These are phyloP conservation scores for Baronia brevicornis DNA, from an alignment of 2,888 invertebrate species.

Conservation along the genomic window DNA sequence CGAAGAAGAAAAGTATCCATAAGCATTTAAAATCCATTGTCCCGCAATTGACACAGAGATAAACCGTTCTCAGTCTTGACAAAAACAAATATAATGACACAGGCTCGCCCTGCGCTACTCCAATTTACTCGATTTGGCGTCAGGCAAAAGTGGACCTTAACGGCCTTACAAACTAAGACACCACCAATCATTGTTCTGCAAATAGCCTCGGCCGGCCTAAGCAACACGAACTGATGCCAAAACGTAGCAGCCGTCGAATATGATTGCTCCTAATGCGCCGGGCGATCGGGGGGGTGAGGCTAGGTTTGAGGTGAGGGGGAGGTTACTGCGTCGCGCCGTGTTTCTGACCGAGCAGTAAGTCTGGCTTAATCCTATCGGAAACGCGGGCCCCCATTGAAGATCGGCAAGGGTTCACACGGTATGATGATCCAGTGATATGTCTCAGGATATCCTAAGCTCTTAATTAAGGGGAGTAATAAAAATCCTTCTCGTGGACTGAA, in stretches of 20 bases:
- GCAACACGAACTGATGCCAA: constrained; percentile 71
- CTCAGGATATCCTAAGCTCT: constrained; percentile 21
- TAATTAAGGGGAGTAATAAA: too few species aligned
- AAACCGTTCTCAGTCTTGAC: constrained; percentile 11
- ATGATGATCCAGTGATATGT: constrained; percentile 39
- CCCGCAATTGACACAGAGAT: constrained; percentile 18
- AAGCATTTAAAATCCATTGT: constrained; percentile 18
- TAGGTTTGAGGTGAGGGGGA: constrained; percentile 29
- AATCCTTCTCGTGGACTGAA: too few species aligned
- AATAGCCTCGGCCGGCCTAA: constrained; percentile 61
- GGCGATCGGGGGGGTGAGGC: constrained; percentile 38
- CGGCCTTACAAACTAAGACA: constrained; percentile 56
- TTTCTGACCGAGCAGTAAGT: constrained; percentile 74
- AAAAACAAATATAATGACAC: constrained; percentile 20
- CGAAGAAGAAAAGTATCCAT: background rate
- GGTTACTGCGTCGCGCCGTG: constrained; percentile 57
- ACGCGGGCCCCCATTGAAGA: constrained; percentile 71
- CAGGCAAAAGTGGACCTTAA: constrained; percentile 39
- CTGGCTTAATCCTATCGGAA: constrained; percentile 75
- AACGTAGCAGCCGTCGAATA: constrained; percentile 71
- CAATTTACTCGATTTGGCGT: constrained; percentile 20
- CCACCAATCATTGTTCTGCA: constrained; percentile 66
- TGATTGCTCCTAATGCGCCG: constrained; percentile 72
- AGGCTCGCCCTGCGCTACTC: constrained; percentile 16
- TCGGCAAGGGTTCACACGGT: constrained; percentile 46